phyloP scores from a whole-genome alignment of 2,888 invertebrate species.

The Epinotia nisella region DNA sequence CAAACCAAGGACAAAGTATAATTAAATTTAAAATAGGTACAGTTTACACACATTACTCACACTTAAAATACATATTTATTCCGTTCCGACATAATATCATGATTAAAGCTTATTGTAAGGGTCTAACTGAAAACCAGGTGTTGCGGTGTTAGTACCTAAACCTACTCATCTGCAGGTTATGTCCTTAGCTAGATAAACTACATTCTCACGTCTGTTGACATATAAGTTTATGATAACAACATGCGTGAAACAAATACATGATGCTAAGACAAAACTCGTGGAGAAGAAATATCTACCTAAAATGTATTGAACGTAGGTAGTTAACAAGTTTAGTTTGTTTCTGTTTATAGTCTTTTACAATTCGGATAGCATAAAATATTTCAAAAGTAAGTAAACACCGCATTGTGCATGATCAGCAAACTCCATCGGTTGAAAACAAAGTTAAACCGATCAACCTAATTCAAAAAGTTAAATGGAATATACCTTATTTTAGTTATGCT shows the following conservation, averaged over 20 bases:
- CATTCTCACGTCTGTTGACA: background rate
- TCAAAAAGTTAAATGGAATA: background rate
- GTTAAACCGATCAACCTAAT: background rate
- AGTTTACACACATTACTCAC: too few species aligned
- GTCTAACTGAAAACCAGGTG: too few species aligned
- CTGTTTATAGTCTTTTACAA: background rate
- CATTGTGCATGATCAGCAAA: conserved; percentile 21
- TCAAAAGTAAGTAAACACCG: background rate
- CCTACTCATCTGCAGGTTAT: background rate
- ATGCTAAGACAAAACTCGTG: background rate
- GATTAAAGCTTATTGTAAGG: too few species aligned
- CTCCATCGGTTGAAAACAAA: conserved; percentile 12
- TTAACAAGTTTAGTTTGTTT: background rate
- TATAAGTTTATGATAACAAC: background rate
- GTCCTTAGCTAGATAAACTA: background rate
- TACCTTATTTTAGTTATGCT: conserved; percentile 10
- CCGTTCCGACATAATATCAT: too few species aligned
- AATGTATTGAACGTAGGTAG: background rate
- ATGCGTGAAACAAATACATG: background rate
- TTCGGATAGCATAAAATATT: background rate
- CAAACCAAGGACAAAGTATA: too few species aligned
- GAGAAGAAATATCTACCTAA: background rate
- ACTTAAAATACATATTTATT: too few species aligned
- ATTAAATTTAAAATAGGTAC: too few species aligned
- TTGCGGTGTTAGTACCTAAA: too few species aligned